Base-by-base conservation (phyloP, 2,113 vertebrate species). In the Octodon degus region DNA sequence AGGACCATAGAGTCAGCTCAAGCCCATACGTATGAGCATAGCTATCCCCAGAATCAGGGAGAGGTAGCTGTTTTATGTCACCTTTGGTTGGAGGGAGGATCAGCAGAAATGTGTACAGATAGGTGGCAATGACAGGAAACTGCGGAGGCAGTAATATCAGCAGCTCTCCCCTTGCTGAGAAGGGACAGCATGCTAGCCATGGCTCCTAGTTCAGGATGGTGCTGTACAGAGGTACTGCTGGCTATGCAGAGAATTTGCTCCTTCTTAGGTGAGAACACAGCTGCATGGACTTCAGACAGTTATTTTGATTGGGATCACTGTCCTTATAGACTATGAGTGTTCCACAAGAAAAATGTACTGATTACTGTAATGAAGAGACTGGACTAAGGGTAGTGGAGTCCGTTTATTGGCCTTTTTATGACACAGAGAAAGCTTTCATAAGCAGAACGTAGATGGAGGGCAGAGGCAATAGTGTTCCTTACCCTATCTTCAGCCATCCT, bases 321-420 rank as follows among this genome's bases (percentile, higher is more conserved):
- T 5, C 22, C 37, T 14, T 25, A 30, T 40, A 12, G 22, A 27
- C n/a, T 47, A 3, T 58, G 30, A 2, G 4, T 40, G 47, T 40
- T 14, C 8, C 37, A 1, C 19, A 7, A 14, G 20, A 20, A 32
- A 60, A n/a, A 70, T n/a, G 34, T n/a, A 7, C 53, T 20, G 19
- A 24, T 3, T 40, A 4, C 10, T 30, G 8, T 14, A 24, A 32
- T 2, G 30, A 20, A 25, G 13, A 40, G 79, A 6, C n/a, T 24
- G 20, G 0, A 9, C 37, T 2, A 9, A 32, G 53, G 20, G 1
- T 4, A 1, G 2, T 67, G 19, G 55, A 27, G 4, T 43, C 27
- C 1, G 11, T 34, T 34, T 30, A 30, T 37, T 55, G 20, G 79
- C 25, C 7, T n/a, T 50, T 70, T n/a, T 30, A 5, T 30, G 17